phyloP scores from a whole-genome alignment of 2,113 vertebrate species.

The Calidris pygmaea region DNA sequence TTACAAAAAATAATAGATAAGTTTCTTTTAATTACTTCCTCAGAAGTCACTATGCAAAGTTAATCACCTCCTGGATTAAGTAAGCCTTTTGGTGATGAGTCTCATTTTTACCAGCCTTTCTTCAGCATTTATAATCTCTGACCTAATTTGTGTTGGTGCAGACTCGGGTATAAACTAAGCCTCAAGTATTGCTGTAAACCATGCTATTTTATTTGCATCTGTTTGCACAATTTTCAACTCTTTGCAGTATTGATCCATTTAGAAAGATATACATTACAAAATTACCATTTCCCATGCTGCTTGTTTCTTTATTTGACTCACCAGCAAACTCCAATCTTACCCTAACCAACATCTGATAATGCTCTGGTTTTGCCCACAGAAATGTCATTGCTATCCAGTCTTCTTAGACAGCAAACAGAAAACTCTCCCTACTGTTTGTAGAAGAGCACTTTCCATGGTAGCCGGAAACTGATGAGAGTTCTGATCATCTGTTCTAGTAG shows the following conservation, averaged over 20 bases:
- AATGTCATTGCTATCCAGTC: not conserved
- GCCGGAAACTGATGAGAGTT: not conserved
- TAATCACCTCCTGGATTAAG: not conserved
- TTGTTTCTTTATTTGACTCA: not conserved
- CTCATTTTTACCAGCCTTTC: not conserved
- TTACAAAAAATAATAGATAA: not conserved
- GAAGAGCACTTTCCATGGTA: not conserved
- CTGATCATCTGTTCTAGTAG: not conserved
- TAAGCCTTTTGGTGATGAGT: not conserved
- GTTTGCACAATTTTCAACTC: not conserved
- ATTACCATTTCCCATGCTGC: not conserved
- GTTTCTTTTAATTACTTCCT: not conserved
- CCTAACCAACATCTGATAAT: not conserved
- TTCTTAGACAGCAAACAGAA: not conserved
- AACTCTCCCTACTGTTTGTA: not conserved
- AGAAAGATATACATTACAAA: not conserved
- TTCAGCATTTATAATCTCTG: slow-evolving; percentile 1
- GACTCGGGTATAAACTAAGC: not conserved
- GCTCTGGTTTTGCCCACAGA: not conserved
- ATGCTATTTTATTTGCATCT: not conserved
- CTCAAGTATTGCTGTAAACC: not conserved
- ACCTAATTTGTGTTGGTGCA: not conserved
- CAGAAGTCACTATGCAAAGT: not conserved
- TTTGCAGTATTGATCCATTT: not conserved
- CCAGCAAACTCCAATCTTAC: not conserved